Base-by-base conservation (phyloP, 1,140 invertebrate genomes). In the Choristoneura fumiferana region DNA sequence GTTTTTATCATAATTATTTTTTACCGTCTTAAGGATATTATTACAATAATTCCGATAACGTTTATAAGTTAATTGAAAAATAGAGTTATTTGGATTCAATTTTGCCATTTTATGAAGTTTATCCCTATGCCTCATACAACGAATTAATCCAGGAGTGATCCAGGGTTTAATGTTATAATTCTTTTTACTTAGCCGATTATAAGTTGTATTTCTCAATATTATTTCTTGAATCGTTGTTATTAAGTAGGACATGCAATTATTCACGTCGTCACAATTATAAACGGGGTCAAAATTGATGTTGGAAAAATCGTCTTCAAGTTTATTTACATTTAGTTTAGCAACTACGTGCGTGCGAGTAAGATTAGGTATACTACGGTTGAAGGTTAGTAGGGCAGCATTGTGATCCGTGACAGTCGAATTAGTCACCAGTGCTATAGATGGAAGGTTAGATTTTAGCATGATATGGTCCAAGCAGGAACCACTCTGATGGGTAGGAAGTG, bases 391-490 rank as follows among this genome's bases (percentile, higher is more conserved):
- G 9, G 57, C 29, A 4, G 60, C 45, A 9, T 57, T 4, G n/a
- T 62, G 60, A 12, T 62, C 60, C 1, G 56, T 58, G 1, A 62
- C 5, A 0, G 45, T 29, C 0, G 29, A 18, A 1, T 54, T 13
- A 18, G 57, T 13, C 13, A 43, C 14, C 6, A 62, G 39, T 3
- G 55, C 39, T 6, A 22, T 1, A 9, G 55, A 14, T 0, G 35
- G 9, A 10, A 43, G 22, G 43, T 57, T 53, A 0, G 55, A 53
- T 36, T 62, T 62, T 9, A 62, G 15, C 6, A 57, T 63, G 0
- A 63, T 49, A 18, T 63, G 56, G 29, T 63, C 61, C 8, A 63
- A 9, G 17, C 61, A 63, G 10, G 33, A n/a, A 38, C 12, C 8
- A 4, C 10, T 36, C 38, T n/a, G n/a, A n/a, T n/a, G n/a, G n/a